These are phyloP conservation scores for Spialia ferax DNA, from an alignment of 2,888 invertebrate species.

Conservation along the genomic window DNA sequence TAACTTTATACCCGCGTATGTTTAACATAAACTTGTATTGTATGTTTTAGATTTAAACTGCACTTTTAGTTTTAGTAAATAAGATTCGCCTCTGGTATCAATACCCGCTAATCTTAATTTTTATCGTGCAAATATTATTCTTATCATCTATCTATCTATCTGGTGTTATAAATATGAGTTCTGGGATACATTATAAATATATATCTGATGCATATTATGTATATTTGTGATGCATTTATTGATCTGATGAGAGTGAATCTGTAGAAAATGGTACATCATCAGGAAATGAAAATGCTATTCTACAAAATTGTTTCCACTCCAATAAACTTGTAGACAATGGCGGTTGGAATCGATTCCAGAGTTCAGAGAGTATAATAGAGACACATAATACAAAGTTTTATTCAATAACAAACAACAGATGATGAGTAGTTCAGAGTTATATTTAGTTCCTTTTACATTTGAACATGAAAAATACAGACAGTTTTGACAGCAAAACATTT, in stretches of 20 bases:
- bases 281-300: background rate
- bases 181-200: background rate
- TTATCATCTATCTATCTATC: background rate
- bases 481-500: background rate
- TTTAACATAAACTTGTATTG: too few relatives aligned
- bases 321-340: slow-evolving; percentile 55
- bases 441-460: background rate
- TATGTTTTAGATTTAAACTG: too few relatives aligned
- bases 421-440: background rate
- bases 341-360: slow-evolving; percentile 53
- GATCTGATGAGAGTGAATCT: background rate
- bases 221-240: background rate
- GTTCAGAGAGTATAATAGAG: slow-evolving; percentile 36
- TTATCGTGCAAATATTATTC: background rate
- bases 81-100: background rate
- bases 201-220: background rate
- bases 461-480: background rate
- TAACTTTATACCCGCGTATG: too few relatives aligned
- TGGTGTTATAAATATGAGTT: background rate
- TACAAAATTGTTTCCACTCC: slow-evolving; percentile 48
- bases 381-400: slow-evolving; percentile 14
- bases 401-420: background rate
- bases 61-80: too few relatives aligned
- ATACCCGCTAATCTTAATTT: background rate
- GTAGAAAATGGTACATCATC: background rate